These are phyloP conservation scores for Schizaphis graminum DNA, from an alignment of 2,888 invertebrate genomes.

Conservation along the genomic window DNA sequence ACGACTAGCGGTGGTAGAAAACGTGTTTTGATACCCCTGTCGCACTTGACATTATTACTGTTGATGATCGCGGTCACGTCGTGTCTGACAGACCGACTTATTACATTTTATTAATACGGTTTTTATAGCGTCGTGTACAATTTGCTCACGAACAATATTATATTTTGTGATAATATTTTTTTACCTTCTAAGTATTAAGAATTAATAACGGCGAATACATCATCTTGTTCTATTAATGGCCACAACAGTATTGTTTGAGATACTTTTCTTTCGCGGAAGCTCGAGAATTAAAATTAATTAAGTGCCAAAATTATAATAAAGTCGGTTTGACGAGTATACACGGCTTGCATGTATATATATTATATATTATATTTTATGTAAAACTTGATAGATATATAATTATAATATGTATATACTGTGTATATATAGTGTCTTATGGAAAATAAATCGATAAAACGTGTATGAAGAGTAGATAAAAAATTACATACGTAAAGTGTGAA, in stretches of 20 bases:
- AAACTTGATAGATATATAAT: background rate
- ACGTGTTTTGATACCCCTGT: background rate
- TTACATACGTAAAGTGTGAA: background rate
- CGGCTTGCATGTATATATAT: background rate
- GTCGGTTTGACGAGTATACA: background rate
- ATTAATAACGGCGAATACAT: too few relatives aligned
- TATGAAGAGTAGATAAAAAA: background rate
- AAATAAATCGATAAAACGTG: slow-evolving; percentile 9
- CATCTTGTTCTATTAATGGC: background rate
- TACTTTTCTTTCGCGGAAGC: background rate
- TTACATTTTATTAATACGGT: background rate
- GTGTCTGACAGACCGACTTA: background rate
- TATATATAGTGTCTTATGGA: background rate
- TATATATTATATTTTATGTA: background rate
- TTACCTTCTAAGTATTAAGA: background rate
- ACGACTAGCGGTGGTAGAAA: background rate
- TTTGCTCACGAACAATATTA: background rate
- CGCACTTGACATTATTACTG: background rate
- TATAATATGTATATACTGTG: background rate
- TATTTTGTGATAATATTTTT: background rate
- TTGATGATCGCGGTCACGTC: background rate
- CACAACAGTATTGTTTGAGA: slow-evolving; percentile 14
- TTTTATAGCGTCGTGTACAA: background rate
- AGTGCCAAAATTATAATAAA: background rate
- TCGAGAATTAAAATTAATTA: background rate